Percentiles rank a stretch among this genome's conserved stretches.
These are phyloP conservation scores for Apostichopus japonicus DNA, from an alignment of 35 echinoderm and acorn worm species.

Conservation along the genomic window DNA sequence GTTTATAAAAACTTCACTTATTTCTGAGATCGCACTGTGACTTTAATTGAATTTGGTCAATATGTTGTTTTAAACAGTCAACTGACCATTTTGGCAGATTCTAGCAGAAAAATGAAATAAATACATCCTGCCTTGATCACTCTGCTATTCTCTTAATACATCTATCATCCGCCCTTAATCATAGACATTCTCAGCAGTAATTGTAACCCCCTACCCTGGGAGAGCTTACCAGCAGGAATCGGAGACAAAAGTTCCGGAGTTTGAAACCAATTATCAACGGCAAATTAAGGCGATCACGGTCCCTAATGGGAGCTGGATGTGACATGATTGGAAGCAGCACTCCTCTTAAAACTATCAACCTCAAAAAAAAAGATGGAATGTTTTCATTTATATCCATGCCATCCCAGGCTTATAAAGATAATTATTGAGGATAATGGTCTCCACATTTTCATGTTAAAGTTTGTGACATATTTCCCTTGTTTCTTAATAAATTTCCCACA, in stretches of 20 bases:
- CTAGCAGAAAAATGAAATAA: background rate
- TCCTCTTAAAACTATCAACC: background rate
- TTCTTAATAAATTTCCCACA: background rate
- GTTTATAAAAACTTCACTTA: too few relatives aligned
- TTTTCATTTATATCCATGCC: background rate
- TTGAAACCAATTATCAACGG: conserved; percentile 51
- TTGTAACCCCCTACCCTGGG: conserved; percentile 26
- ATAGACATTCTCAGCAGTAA: background rate
- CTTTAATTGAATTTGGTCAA: too few relatives aligned
- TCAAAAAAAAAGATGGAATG: background rate
- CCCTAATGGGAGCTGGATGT: conserved; percentile 19
- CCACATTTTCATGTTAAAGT: background rate
- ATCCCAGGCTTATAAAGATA: background rate
- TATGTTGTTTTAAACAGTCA: background rate
- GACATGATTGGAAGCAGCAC: conserved; percentile 21
- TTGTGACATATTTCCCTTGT: background rate
- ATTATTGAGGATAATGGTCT: background rate
- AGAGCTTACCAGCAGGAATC: conserved; percentile 22
- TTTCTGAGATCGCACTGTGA: too few relatives aligned
- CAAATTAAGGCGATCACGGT: conserved; percentile 36
- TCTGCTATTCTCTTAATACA: too few relatives aligned
- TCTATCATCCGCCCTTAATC: background rate
- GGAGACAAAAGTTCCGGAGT: conserved; percentile 39
- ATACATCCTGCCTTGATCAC: too few relatives aligned
- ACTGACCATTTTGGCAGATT: background rate